Conservation (phyloP, 2,888 invertebrate genomes). For the Amorpha juglandis region DNA sequence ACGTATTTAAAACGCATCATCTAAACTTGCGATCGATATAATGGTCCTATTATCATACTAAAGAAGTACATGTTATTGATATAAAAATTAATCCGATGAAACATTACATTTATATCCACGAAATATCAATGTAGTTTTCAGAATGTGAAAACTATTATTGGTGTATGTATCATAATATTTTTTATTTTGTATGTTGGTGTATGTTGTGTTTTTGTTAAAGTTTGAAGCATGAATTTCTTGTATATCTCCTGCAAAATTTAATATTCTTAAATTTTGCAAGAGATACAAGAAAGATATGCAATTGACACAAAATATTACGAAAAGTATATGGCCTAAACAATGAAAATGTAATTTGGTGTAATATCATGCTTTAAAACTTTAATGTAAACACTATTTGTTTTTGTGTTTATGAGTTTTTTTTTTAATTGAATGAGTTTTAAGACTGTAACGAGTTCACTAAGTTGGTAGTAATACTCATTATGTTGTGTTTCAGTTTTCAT, state of each 20-base stretch:
- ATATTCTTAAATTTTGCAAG: too few species aligned
- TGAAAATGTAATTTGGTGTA: background rate
- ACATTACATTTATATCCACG: conserved; percentile 8
- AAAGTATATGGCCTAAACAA: conserved; percentile 6
- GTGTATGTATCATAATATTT: conserved; percentile 44
- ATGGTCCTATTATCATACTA: conserved; percentile 1
- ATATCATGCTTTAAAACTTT: conserved; percentile 8
- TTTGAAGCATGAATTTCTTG: background rate
- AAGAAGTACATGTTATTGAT: conserved; percentile 17
- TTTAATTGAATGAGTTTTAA: conserved; percentile 48
- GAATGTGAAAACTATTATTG: conserved; percentile 71
- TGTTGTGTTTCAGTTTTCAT: conserved; percentile 31
- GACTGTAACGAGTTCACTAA: conserved; percentile 52
- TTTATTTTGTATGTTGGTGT: conserved; percentile 41
- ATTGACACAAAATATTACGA: background rate
- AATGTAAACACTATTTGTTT: conserved; percentile 32
- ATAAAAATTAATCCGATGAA: conserved; percentile 7
- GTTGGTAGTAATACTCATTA: conserved; percentile 46
- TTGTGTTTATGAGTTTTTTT: conserved; percentile 40
- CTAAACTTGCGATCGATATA: conserved; percentile 34
- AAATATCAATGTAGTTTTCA: conserved; percentile 73
- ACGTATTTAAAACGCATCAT: background rate
- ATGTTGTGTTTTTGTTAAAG: conserved; percentile 23
- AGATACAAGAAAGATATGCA: too few species aligned
- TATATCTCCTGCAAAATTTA: too few species aligned